Evolutionary conservation across 2,888 invertebrate genomes (phyloP).

Genomic region (Troglohyphantes excavatus): DNA sequence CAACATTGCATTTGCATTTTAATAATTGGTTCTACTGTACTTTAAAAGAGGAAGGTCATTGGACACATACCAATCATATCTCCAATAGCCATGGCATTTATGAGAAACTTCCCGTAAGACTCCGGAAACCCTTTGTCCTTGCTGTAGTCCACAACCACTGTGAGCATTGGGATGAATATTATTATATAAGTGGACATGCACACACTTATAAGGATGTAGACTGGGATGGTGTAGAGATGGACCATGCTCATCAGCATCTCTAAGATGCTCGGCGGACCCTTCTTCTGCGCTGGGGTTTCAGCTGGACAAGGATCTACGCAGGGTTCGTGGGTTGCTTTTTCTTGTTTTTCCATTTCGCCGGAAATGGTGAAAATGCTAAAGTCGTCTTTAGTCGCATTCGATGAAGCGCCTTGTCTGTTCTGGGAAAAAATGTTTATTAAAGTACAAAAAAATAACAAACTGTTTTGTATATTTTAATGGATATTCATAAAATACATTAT

Average conservation of each 20-base stretch:
- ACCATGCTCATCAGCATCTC: slow-evolving; percentile 24
- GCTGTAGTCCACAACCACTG: slow-evolving; percentile 52
- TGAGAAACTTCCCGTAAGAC: slow-evolving; percentile 45
- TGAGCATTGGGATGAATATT: slow-evolving; percentile 28
- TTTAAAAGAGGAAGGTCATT: no score
- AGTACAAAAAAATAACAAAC: no score
- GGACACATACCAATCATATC: slow-evolving; percentile 63
- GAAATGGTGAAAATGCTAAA: background rate
- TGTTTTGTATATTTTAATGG: no score
- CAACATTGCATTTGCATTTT: no score
- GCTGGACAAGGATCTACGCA: no score
- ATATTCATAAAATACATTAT: no score
- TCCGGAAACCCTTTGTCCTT: slow-evolving; percentile 62
- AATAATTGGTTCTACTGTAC: no score
- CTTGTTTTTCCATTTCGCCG: background rate
- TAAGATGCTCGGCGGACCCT: background rate
- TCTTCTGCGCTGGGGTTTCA: background rate
- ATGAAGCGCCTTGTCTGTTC: background rate
- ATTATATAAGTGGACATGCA: slow-evolving; percentile 30
- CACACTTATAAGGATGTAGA: slow-evolving; percentile 46
- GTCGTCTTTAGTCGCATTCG: background rate
- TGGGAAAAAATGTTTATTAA: background rate
- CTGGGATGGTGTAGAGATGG: slow-evolving; percentile 32
- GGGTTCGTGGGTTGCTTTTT: background rate
- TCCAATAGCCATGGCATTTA: slow-evolving; percentile 56